phyloP scores from a whole-genome alignment of 2,113 vertebrate genomes.

The Lynx canadensis region DNA sequence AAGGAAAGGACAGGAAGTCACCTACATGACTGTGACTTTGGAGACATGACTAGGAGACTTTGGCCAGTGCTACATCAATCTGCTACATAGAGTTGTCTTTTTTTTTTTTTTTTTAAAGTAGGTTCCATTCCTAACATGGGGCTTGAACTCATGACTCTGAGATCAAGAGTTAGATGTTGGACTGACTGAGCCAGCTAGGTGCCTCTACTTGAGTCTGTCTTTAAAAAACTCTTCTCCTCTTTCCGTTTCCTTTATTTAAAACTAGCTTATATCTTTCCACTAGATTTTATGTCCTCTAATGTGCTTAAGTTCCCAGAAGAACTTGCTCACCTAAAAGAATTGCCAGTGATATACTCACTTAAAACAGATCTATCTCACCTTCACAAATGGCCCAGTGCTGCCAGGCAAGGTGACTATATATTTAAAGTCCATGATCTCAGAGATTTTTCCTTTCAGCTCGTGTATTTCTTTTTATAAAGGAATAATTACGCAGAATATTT shows the following conservation, averaged over 20 bases:
- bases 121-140: neutral
- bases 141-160: neutral
- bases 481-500: neutral
- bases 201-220: neutral
- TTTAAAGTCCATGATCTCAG: neutral
- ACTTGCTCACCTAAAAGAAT: neutral
- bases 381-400: neutral
- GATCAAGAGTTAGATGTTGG: neutral
- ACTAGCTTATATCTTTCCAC: neutral
- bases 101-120: neutral
- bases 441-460: neutral
- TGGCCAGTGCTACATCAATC: neutral
- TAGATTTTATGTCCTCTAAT: neutral
- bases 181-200: neutral
- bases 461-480: neutral
- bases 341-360: neutral
- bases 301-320: neutral
- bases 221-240: neutral
- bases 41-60: no score
- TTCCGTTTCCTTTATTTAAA: neutral
- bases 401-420: neutral
- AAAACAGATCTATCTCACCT: neutral
- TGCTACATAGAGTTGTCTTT: neutral
- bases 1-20: neutral
- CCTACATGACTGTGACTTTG: neutral